A percentile compares a stretch with the other conserved stretches of the same genome.
Evolutionary conservation across 1,140 invertebrate species (phyloP).

Genomic region (Radopholus similis): DNA sequence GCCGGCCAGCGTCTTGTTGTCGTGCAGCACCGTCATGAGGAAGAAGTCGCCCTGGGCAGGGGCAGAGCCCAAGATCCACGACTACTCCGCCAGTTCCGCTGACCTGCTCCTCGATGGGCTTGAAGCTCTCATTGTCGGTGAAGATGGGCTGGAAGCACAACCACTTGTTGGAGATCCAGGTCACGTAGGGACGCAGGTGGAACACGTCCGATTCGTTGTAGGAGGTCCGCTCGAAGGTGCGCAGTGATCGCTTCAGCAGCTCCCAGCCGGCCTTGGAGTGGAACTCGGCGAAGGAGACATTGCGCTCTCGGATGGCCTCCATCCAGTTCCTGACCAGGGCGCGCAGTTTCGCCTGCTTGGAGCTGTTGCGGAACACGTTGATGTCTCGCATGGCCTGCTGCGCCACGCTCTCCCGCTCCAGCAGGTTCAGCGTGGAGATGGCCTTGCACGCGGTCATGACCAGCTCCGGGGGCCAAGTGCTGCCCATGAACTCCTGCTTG

Average conservation of each 20-base stretch:
- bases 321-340: slow-evolving; percentile 48
- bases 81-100: not conserved
- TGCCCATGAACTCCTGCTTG: slow-evolving; percentile 23
- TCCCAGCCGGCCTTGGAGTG: slow-evolving; percentile 40
- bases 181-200: slow-evolving; percentile 37
- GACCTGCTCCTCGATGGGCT: slow-evolving; percentile 50
- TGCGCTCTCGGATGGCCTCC: slow-evolving; percentile 41
- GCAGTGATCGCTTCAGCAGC: slow-evolving; percentile 29
- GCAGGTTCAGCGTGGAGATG: slow-evolving; percentile 35
- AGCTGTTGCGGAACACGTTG: slow-evolving; percentile 14
- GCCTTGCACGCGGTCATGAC: slow-evolving; percentile 35
- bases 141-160: slow-evolving; percentile 52
- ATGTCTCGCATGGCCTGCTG: slow-evolving; percentile 27
- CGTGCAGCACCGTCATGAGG: slow-evolving; percentile 41
- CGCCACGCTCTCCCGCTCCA: slow-evolving; percentile 34
- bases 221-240: slow-evolving; percentile 37
- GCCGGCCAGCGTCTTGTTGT: slow-evolving; percentile 33
- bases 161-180: slow-evolving; percentile 52
- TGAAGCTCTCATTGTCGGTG: slow-evolving; percentile 38
- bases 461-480: slow-evolving; percentile 16
- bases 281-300: slow-evolving; percentile 53
- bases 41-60: slow-evolving; percentile 49
- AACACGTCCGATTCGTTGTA: slow-evolving; percentile 47
- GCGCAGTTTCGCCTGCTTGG: slow-evolving; percentile 18
- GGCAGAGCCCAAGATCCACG: not conserved